These are phyloP conservation scores for Rhagoletis pomonella DNA, from an alignment of 1,140 invertebrate species.

Conservation along the genomic window DNA sequence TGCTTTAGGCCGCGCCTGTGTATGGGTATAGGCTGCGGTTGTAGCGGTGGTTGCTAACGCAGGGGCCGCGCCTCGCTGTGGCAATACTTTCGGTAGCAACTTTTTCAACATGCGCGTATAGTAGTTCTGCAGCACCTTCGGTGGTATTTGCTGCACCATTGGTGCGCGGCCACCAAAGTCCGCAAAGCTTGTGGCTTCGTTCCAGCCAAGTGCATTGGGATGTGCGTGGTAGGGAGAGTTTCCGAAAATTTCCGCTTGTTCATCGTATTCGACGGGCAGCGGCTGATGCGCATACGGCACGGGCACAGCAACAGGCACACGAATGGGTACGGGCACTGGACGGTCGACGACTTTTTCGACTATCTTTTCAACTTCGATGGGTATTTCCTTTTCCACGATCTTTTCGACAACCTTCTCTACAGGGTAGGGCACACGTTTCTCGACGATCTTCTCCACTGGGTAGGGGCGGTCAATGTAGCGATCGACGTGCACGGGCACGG, in stretches of 20 bases:
- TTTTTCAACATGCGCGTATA: slow-evolving; percentile 70
- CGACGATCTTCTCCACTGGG: slow-evolving; percentile 73
- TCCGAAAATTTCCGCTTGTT: slow-evolving; percentile 50
- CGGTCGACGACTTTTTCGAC: slow-evolving; percentile 77
- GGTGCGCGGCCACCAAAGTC: slow-evolving; percentile 13
- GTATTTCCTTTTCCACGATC: slow-evolving; percentile 69
- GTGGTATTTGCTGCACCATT: slow-evolving; percentile 63
- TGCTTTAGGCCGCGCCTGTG: slow-evolving; percentile 43
- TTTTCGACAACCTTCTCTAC: slow-evolving; percentile 73
- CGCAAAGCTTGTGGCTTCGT: slow-evolving; percentile 55
- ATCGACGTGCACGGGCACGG: slow-evolving; percentile 75
- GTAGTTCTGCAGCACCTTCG: slow-evolving; percentile 69
- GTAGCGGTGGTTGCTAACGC: slow-evolving; percentile 50
- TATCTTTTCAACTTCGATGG: slow-evolving; percentile 75
- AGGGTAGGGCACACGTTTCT: slow-evolving; percentile 74
- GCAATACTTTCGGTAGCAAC: slow-evolving; percentile 62
- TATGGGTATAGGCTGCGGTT: slow-evolving; percentile 35
- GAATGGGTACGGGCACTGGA: slow-evolving; percentile 74
- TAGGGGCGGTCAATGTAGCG: slow-evolving; percentile 74
- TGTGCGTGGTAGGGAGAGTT: slow-evolving; percentile 54
- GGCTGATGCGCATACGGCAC: slow-evolving; percentile 63
- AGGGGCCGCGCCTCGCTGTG: slow-evolving; percentile 34
- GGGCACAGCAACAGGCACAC: slow-evolving; percentile 75
- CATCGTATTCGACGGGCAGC: neutral
- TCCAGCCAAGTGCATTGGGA: slow-evolving; percentile 61